These are phyloP conservation scores for Caenorhabditis imperialis DNA, from an alignment of 2,888 invertebrate species.

Conservation along the genomic window DNA sequence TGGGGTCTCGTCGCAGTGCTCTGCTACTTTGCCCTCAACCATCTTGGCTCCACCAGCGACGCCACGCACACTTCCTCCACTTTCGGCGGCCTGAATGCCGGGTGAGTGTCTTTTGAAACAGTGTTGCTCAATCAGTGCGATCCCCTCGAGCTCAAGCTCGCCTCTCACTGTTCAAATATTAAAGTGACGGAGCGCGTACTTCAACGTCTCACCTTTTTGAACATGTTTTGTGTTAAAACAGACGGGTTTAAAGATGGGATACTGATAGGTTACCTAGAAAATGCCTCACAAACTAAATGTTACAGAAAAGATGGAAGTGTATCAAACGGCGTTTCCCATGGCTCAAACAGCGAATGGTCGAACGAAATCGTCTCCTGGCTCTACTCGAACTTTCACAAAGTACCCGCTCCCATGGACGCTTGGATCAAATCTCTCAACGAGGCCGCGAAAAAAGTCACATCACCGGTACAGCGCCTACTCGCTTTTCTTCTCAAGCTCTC, in stretches of 20 bases:
- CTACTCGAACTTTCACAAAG: constrained; percentile 68
- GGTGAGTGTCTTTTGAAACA: constrained; percentile 33
- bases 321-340: constrained; percentile 23
- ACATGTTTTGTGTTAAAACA: constrained; percentile 50
- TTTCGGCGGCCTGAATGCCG: constrained; percentile 29
- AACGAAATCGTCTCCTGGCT: constrained; percentile 73
- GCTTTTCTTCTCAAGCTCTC: constrained; percentile 10
- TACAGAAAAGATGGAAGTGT: constrained; percentile 33
- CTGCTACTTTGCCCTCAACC: constrained; percentile 74
- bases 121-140: constrained; percentile 11
- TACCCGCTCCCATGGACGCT: constrained; percentile 76
- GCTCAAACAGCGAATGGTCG: constrained; percentile 67
- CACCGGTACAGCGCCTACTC: constrained; percentile 71
- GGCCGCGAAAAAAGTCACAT: constrained; percentile 78
- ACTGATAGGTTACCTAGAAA: too few species aligned
- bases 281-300: neutral
- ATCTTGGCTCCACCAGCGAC: constrained; percentile 60
- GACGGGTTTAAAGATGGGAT: too few species aligned
- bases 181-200: constrained; percentile 43
- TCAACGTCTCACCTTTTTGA: constrained; percentile 50
- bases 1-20: constrained; percentile 74
- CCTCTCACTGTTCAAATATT: constrained; percentile 47
- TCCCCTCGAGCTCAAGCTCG: constrained; percentile 37
- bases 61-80: constrained; percentile 39
- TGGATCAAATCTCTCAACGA: constrained; percentile 80